Conservation (phyloP, 2,888 invertebrate species). For the Scaptomyza caliginosa region DNA sequence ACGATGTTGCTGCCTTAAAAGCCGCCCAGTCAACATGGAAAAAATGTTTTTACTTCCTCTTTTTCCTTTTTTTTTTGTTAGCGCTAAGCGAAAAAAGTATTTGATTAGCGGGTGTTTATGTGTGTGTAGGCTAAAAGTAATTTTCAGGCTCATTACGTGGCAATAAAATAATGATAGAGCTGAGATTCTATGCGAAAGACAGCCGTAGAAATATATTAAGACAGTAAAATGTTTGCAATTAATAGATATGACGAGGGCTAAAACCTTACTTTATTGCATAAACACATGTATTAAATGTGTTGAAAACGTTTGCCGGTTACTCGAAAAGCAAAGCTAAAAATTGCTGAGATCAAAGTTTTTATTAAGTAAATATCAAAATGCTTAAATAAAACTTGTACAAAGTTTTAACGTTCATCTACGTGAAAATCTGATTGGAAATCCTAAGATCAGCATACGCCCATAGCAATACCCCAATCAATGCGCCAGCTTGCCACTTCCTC, state of each 20-base stretch:
- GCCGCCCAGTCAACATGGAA: constrained; percentile 28
- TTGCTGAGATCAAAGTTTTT: too few species aligned
- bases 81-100: constrained; percentile 35
- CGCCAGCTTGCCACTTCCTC: neutral
- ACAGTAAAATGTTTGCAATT: neutral
- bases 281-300: neutral
- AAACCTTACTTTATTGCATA: neutral
- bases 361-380: too few species aligned
- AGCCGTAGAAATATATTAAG: too few species aligned
- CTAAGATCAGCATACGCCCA: constrained; percentile 18
- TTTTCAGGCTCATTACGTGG: constrained; percentile 58
- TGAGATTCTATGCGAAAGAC: neutral
- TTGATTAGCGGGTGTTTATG: constrained; percentile 29
- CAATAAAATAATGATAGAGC: constrained; percentile 1
- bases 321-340: too few species aligned
- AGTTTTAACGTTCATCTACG: neutral
- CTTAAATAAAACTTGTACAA: too few species aligned
- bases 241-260: neutral
- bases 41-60: constrained; percentile 13
- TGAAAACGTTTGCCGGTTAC: too few species aligned
- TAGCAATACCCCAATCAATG: constrained; percentile 11
- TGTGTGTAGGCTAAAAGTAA: constrained; percentile 27
- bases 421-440: neutral
- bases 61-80: neutral
- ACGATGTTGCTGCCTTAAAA: constrained; percentile 48